Evolutionary conservation across 2,888 invertebrate species (phyloP), one percentile per base, ranked within the genome.

Genomic region (Heliconius aoede): DNA sequence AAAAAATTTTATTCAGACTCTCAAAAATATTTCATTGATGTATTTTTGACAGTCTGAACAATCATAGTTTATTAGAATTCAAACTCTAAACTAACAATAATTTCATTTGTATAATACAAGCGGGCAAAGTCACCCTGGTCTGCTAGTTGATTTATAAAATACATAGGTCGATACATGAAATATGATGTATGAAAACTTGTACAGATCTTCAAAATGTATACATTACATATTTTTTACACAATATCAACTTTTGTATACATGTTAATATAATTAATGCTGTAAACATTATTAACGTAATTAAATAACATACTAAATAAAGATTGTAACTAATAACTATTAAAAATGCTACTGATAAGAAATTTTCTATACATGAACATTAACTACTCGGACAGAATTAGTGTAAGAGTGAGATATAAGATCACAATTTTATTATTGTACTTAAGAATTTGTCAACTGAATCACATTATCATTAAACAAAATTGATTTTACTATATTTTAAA

Each of bases 261-360:
- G 24, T 73, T 18, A 13, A 13, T 55, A 30, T 55, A 21, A 55
- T 55, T 36, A 67, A 60, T 61, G n/a, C 64, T 46, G 24, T 24
- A 64, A 55, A 36, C 32, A 64, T 64, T 24, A 32, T 11, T 36
- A n/a, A 7, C n/a, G 13, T 36, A 64, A 32, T 32, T 62, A 62
- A 62, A 24, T 64, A 13, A 64, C 64, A 64, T 64, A 36, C 36
- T 32, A 36, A 64, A 64, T 36, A 36, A 64, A n/a, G 24, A 24
- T 32, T 36, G 24, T 32, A 64, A 64, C 64, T 64, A 64, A 64
- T 64, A 32, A 36, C 64, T 15, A 64, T 64, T 64, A 64, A 64
- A 21, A 64, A 64, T 64, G 36, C 5, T 36, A 36, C 36, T 64
- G 64, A 64, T 64, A 64, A 64, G 36, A n/a, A 36, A 36, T 13